Percentiles rank a stretch among this genome's conserved stretches.
Evolutionary conservation across 2,797 vertebrate species (phyloP).

Genomic region (Aplochiton taeniatus): DNA sequence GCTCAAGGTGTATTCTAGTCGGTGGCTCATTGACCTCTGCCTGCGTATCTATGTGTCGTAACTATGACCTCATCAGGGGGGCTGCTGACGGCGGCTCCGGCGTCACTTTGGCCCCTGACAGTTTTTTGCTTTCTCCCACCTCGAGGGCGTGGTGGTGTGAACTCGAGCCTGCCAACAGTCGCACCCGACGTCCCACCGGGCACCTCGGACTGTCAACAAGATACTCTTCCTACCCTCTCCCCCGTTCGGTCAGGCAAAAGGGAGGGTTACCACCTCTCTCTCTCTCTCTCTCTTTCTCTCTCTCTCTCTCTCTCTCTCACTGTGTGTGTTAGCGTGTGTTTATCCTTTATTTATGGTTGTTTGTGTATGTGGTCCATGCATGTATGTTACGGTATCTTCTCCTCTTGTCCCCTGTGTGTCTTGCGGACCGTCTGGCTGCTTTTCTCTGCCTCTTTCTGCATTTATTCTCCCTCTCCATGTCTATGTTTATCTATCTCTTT

Average conservation of each 20-base stretch:
- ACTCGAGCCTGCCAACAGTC: slow-evolving; percentile 63
- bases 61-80: slow-evolving; percentile 25
- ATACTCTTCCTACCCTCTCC: neutral
- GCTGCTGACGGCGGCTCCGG: slow-evolving; percentile 43
- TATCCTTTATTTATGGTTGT: neutral
- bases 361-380: neutral
- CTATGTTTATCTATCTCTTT: slow-evolving; percentile 27
- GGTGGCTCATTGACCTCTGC: slow-evolving; percentile 10
- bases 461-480: slow-evolving; percentile 9
- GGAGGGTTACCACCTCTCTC: neutral
- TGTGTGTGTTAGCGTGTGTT: neutral
- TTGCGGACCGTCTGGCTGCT: neutral
- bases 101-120: slow-evolving; percentile 46
- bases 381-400: neutral
- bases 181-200: slow-evolving; percentile 49
- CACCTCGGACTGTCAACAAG: neutral
- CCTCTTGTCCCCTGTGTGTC: neutral
- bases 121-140: slow-evolving; percentile 39
- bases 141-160: slow-evolving; percentile 53
- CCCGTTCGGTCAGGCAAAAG: neutral
- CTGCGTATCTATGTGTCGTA: slow-evolving; percentile 8
- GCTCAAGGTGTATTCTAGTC: neutral
- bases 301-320: neutral
- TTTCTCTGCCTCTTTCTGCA: neutral
- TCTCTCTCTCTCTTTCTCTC: neutral